Base-by-base conservation (phyloP, 2,888 invertebrate genomes). In the Heteromyza rotundicornis region DNA sequence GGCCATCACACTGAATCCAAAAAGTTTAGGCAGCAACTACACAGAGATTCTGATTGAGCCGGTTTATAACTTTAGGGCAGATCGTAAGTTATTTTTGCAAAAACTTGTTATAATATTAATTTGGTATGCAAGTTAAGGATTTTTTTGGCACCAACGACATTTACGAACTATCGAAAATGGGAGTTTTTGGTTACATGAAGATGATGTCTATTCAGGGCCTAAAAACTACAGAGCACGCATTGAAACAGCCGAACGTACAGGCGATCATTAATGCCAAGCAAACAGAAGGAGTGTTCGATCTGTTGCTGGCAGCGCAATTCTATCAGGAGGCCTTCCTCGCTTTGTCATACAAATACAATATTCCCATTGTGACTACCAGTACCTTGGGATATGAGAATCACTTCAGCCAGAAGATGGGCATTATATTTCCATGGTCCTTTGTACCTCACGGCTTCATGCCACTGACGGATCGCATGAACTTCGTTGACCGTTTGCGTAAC, bases 401-500 rank as follows among this genome's bases (percentile, higher is more conserved):
- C 74, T 82, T 85, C 68, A 85, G 84, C 58, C 81, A 82, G 51
- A 80, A 83, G 63, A 81, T 85, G 76, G 86, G 85, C 1, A 77
- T 84, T 54, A 82, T 86, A 2, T 76, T 80, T 1, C 84, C 85
- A 0, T 83, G 83, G 72, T 84, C 87, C 0, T 84, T 84, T 71
- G 82, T 85, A 27, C 85, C 87, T 0, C 84, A 86, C 57, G 78
- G 82, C 8, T 82, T 84, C 62, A 67, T 84, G 56, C 77, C 81
- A 2, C 84, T 76, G 57, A 82, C 85, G 1, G 86, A 86, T 23
- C 74, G 74, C 52, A 86, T 86, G 79, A 85, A 79, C 40, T 87
- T 90, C 65, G 76, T 78, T 70, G 84, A 86, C 68, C 77, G 89
- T 65, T 49, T 87, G 0, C 74, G 82, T 23, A 89, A 88, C 70